Evolutionary conservation across 2,888 invertebrate genomes (phyloP), one percentile per base, ranked within the genome.

Genomic region (Hirtodrosophila trivittata): DNA sequence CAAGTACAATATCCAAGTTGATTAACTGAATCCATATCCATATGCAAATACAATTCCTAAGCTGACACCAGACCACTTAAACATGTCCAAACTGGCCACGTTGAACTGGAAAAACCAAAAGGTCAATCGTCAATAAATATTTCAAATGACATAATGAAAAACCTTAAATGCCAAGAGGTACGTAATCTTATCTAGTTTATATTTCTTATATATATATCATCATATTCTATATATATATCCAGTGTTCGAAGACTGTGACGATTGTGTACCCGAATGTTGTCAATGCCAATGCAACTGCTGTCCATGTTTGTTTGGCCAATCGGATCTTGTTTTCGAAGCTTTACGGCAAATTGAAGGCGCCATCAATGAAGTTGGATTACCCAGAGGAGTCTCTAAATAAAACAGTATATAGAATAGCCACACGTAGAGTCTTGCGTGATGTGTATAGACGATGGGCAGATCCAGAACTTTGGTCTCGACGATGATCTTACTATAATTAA

Each of bases 291-390:
- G 76, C 67, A 33, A 75, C 38, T 85, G 65, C 42, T 73, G 75
- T 62, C 55, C 84, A 0, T 89, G 88, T 60, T 82, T 83, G 57
- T 65, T 82, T 14, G 59, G 65, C 9, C 59, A 57, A 33, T 81
- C 75, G 0, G 76, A 84, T 5, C 84, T 78, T 6, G 83, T 86
- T 5, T 82, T 84, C 0, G 88, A 89, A 9, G 87, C 84, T n/a
- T 7, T 90, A 87, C 47, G 89, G 89, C 25, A 88, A 88, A 66
- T 90, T 89, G 52, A 88, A 89, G 58, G 89, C 89, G 89, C 89
- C 33, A 89, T 88, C 50, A 88, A 88, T n/a, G n/a, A n/a, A n/a
- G n/a, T n/a, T n/a, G n/a, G n/a, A n/a, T n/a, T n/a, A n/a, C n/a
- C n/a, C n/a, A n/a, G n/a, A n/a, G n/a, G n/a, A n/a, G n/a, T n/a